phyloP scores from a whole-genome alignment of 2,113 vertebrate species.

The Lethenteron camtschaticum region DNA sequence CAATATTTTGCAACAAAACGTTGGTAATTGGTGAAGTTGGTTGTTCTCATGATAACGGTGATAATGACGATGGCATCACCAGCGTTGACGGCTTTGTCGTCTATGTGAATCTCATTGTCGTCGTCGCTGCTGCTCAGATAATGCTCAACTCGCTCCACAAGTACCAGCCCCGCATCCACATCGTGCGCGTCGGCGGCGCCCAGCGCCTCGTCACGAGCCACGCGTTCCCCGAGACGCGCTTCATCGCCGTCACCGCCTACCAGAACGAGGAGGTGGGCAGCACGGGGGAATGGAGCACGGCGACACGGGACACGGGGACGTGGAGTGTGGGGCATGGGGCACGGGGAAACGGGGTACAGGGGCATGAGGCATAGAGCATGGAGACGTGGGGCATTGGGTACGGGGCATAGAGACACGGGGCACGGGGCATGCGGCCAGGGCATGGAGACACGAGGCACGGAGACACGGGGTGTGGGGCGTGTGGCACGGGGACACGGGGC shows the following conservation, averaged over 20 bases:
- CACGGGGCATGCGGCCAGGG: too few species aligned
- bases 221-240: conserved; percentile 78
- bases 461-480: too few species aligned
- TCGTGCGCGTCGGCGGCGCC: conserved; percentile 58
- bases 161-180: conserved; percentile 82
- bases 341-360: too few species aligned
- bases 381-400: neutral
- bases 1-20: too few species aligned
- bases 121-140: conserved; percentile 30
- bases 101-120: too few species aligned
- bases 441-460: too few species aligned
- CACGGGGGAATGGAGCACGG: neutral
- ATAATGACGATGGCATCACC: too few species aligned
- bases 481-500: too few species aligned
- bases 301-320: neutral
- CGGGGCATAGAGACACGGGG: too few species aligned
- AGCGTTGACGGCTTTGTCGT: too few species aligned
- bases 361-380: neutral
- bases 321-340: neutral
- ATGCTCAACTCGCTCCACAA: conserved; percentile 87
- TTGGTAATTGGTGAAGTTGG: too few species aligned
- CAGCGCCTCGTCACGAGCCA: conserved; percentile 75
- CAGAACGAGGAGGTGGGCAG: conserved; percentile 61
- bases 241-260: conserved; percentile 90
- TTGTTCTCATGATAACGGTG: too few species aligned